Evolutionary conservation across 2,113 vertebrate genomes (phyloP).

Genomic region (Ascaphus truei): DNA sequence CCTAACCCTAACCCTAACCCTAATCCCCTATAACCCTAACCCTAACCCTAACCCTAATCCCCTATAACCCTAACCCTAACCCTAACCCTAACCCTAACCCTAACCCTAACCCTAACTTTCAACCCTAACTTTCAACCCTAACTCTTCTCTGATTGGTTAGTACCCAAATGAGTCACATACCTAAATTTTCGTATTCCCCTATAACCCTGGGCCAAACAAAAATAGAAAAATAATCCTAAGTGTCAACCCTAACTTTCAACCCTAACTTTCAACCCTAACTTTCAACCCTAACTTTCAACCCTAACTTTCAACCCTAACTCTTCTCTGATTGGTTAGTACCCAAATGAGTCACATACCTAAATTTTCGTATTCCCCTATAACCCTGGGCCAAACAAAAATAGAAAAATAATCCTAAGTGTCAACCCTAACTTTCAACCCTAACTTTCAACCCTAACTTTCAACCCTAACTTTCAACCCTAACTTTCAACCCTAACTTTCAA

Average conservation of each 20-base stretch:
- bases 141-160: constrained; percentile 4
- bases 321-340: too few relatives aligned
- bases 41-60: background rate
- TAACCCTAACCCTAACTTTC: background rate
- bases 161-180: too few relatives aligned
- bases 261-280: background rate
- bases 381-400: too few relatives aligned
- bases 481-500: too few relatives aligned
- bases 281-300: constrained; percentile 15
- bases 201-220: constrained; percentile 12
- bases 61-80: background rate
- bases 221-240: background rate
- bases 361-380: too few relatives aligned
- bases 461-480: too few relatives aligned
- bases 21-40: background rate
- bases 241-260: background rate
- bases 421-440: too few relatives aligned
- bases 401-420: too few relatives aligned
- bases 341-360: too few relatives aligned
- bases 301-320: background rate
- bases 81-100: constrained; percentile 1
- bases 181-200: too few relatives aligned
- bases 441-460: too few relatives aligned
- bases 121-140: background rate
- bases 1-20: background rate